Evolutionary conservation across 2,888 invertebrate species (phyloP).

Genomic region (Globia sparganii): DNA sequence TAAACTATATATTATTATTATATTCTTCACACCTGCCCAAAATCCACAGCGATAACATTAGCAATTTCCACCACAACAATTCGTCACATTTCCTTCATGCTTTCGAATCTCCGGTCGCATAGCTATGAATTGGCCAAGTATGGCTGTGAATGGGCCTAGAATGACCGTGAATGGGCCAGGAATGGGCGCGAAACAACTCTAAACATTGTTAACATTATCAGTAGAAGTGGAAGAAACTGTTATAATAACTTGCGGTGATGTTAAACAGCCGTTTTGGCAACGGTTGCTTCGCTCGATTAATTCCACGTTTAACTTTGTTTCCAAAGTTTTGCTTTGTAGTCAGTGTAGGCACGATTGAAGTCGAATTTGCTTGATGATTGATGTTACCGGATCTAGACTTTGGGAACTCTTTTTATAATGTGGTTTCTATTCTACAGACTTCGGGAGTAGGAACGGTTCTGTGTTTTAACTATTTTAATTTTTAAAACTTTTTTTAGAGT

Average conservation of each 20-base stretch:
- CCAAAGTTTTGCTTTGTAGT: constrained; percentile 20
- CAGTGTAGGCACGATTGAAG: constrained; percentile 4
- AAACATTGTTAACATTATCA: constrained; percentile 54
- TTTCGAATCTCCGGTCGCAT: constrained; percentile 49
- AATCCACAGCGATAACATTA: not conserved
- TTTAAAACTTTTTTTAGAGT: not conserved
- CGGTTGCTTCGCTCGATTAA: constrained; percentile 45
- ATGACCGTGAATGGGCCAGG: constrained; percentile 22
- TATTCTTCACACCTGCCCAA: not conserved
- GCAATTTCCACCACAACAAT: constrained; percentile 7
- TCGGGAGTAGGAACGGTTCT: too few species aligned
- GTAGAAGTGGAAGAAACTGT: constrained; percentile 41
- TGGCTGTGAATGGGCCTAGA: constrained; percentile 30
- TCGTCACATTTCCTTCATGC: constrained; percentile 36
- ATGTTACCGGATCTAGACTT: not conserved
- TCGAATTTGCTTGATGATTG: constrained; percentile 5
- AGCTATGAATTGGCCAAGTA: constrained; percentile 21
- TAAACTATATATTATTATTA: too few species aligned
- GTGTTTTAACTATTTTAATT: not conserved
- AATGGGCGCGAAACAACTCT: constrained; percentile 40
- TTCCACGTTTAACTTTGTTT: constrained; percentile 42
- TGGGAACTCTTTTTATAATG: not conserved
- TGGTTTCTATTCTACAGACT: not conserved
- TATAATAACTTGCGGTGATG: constrained; percentile 47
- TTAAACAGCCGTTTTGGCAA: constrained; percentile 54